phyloP scores from a whole-genome alignment of 2,797 vertebrate species.

The Amphiprion clarkii region DNA sequence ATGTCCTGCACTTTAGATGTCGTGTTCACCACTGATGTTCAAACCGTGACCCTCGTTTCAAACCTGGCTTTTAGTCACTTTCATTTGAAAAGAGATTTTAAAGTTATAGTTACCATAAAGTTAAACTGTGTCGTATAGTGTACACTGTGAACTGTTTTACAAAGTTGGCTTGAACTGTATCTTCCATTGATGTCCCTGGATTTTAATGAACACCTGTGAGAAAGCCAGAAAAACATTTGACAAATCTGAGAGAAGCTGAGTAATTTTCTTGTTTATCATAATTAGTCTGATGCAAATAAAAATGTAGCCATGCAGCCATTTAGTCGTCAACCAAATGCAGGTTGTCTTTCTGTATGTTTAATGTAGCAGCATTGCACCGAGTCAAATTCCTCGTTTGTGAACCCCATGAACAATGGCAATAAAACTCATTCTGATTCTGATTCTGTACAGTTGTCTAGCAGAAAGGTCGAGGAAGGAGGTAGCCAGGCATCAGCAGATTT shows the following conservation, averaged over 20 bases:
- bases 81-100: neutral
- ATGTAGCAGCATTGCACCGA: no score
- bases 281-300: neutral
- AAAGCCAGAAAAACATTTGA: neutral
- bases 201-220: neutral
- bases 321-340: neutral
- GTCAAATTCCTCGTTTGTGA: no score
- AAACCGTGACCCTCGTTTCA: no score
- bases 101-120: neutral
- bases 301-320: neutral
- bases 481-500: no score
- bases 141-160: neutral
- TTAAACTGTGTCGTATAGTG: neutral
- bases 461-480: no score
- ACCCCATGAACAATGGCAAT: no score
- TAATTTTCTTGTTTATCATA: neutral
- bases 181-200: neutral
- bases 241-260: neutral
- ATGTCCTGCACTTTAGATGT: no score
- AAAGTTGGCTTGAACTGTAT: neutral
- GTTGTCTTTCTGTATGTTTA: no score
- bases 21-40: no score
- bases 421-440: no score
- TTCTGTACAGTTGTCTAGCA: no score
- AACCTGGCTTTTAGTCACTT: no score